Conservation (phyloP, 2,113 vertebrate species). For the Myotis yumanensis region DNA sequence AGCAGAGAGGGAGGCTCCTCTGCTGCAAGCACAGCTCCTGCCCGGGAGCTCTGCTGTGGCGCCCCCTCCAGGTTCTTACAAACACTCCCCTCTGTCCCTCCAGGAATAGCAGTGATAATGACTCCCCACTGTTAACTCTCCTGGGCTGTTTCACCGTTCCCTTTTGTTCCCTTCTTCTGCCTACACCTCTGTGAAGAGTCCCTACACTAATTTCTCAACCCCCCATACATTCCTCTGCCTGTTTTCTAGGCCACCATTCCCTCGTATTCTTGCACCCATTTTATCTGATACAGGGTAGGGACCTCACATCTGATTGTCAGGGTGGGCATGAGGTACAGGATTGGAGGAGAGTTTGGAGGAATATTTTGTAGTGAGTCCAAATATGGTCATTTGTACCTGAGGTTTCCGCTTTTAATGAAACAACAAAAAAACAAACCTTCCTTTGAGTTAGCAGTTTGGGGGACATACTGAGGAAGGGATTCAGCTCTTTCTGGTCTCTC, state of each 20-base stretch:
- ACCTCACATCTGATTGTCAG: not conserved
- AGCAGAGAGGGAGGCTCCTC: not conserved
- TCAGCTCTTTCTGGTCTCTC: not conserved
- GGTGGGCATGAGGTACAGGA: not conserved
- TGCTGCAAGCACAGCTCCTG: not conserved
- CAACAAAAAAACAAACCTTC: not conserved
- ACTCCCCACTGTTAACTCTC: not conserved
- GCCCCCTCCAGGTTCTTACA: not conserved
- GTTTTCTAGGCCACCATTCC: not conserved
- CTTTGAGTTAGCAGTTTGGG: not conserved
- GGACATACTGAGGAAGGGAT: not conserved
- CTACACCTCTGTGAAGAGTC: not conserved
- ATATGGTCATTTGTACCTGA: not conserved
- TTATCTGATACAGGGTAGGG: not conserved
- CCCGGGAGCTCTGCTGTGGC: fast-evolving
- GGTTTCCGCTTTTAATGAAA: slow-evolving; percentile 24
- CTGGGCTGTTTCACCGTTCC: not conserved
- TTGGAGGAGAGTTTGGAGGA: not conserved
- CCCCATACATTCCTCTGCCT: not conserved
- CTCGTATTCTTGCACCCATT: not conserved
- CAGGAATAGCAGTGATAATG: not conserved
- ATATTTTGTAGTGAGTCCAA: not conserved
- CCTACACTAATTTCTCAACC: not conserved
- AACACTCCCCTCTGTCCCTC: not conserved
- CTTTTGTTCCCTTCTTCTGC: not conserved